Percentiles rank a stretch among this genome's conserved stretches.
phyloP scores from a whole-genome alignment of 2,797 vertebrate species.

The Amblyraja radiata region DNA sequence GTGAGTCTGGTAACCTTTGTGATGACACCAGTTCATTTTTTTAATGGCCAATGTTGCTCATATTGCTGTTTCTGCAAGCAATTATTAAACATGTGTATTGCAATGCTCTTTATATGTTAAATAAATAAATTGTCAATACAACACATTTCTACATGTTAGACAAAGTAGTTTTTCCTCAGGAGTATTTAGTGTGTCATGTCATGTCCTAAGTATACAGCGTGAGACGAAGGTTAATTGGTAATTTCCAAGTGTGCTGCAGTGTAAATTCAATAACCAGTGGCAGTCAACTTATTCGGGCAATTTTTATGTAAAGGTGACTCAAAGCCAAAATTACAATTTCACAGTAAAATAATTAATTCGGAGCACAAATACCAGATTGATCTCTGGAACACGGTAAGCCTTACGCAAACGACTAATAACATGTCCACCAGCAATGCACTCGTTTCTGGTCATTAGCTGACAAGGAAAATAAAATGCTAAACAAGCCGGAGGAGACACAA shows the following conservation, averaged over 20 bases:
- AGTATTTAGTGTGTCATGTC: background rate
- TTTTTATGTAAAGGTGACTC: slow-evolving; percentile 2
- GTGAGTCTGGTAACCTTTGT: background rate
- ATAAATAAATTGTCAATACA: slow-evolving; percentile 10
- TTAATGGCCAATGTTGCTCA: background rate
- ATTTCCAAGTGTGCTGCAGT: background rate
- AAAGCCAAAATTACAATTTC: slow-evolving; percentile 23
- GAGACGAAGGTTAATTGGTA: slow-evolving; percentile 30
- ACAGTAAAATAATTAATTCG: slow-evolving; percentile 9
- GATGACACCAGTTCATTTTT: background rate
- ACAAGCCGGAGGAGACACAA: background rate
- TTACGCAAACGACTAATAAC: background rate
- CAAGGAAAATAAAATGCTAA: background rate
- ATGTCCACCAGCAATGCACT: background rate
- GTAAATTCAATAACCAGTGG: slow-evolving; percentile 14
- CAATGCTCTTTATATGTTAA: background rate
- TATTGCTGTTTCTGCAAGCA: background rate
- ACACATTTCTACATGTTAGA: background rate
- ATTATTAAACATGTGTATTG: background rate
- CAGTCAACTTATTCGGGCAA: background rate
- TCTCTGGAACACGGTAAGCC: background rate
- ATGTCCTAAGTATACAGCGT: background rate
- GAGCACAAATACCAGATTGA: background rate
- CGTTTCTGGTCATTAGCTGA: background rate
- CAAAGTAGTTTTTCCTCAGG: slow-evolving; percentile 15